Evolutionary conservation across 2,113 vertebrate species (phyloP).

Genomic region (Egretta garzetta): DNA sequence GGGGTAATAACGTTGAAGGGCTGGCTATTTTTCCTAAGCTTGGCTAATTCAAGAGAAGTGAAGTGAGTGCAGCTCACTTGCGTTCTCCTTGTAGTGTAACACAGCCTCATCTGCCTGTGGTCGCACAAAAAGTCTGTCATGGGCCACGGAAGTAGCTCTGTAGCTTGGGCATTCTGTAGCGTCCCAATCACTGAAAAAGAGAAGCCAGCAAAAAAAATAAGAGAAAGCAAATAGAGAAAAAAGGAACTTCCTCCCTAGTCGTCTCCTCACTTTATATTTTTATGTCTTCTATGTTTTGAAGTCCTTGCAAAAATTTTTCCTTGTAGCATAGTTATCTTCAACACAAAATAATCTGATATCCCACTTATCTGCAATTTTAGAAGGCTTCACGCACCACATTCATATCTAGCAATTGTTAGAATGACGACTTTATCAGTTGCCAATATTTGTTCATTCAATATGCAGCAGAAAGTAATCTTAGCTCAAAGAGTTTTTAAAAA

Average conservation of each 20-base stretch:
- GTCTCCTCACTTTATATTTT: slow-evolving; percentile 11
- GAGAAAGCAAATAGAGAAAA: background rate
- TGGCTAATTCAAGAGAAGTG: background rate
- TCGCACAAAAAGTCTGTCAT: background rate
- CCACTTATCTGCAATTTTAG: slow-evolving; percentile 30
- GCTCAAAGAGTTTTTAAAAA: slow-evolving; percentile 35
- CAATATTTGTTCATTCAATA: slow-evolving; percentile 28
- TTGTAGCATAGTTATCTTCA: background rate
- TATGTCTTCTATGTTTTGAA: slow-evolving; percentile 17
- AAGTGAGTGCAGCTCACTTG: background rate
- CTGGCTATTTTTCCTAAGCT: background rate
- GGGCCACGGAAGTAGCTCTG: background rate
- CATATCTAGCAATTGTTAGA: slow-evolving; percentile 10
- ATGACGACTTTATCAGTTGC: slow-evolving; percentile 12
- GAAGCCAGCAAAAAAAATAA: background rate
- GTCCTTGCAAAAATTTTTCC: background rate
- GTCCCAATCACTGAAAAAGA: background rate
- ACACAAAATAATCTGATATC: slow-evolving; percentile 38
- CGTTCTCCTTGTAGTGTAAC: background rate
- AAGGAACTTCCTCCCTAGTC: slow-evolving; percentile 26
- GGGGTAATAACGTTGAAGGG: slow-evolving; percentile 18
- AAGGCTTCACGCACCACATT: background rate
- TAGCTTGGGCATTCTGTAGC: background rate
- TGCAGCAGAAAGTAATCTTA: slow-evolving; percentile 34
- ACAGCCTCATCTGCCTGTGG: background rate